Conservation (phyloP, 1,140 invertebrate species). For the Caenorhabditis briggsae region DNA sequence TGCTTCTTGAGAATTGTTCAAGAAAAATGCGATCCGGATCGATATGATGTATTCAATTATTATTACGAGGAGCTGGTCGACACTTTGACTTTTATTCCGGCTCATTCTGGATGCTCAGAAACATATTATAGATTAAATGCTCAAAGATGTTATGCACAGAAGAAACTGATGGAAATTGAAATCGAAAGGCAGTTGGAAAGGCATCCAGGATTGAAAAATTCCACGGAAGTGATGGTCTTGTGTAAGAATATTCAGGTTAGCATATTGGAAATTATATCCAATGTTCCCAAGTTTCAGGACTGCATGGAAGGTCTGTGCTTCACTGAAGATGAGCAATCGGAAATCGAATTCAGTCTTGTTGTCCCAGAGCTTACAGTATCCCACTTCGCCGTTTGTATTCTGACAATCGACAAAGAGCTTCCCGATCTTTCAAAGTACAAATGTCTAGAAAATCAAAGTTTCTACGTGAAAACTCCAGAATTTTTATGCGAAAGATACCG, state of each 20-base stretch:
- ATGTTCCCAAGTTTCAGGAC: neutral
- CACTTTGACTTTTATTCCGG: constrained; percentile 17
- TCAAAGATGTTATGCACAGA: constrained; percentile 22
- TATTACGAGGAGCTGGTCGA: constrained; percentile 12
- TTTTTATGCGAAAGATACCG: constrained; percentile 5
- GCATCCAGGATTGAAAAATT: neutral
- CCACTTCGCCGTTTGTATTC: constrained; percentile 14
- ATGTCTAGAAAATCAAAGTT: neutral
- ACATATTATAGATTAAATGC: constrained; percentile 31
- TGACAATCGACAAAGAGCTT: constrained; percentile 12
- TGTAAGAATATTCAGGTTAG: neutral
- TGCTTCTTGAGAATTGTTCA: constrained; percentile 1
- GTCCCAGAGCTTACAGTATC: constrained; percentile 18
- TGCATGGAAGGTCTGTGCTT: constrained; percentile 17
- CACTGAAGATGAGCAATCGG: constrained; percentile 6
- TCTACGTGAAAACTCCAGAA: constrained; percentile 4
- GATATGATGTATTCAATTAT: neutral
- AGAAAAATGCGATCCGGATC: neutral
- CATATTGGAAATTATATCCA: neutral
- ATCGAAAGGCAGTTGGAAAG: constrained; percentile 3
- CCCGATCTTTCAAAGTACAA: neutral
- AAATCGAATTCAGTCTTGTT: constrained; percentile 27
- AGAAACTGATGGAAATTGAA: neutral
- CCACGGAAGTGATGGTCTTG: neutral
- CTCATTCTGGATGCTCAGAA: constrained; percentile 16